These are phyloP conservation scores for Lasius platythorax DNA, from an alignment of 2,888 invertebrate genomes.

Conservation along the genomic window DNA sequence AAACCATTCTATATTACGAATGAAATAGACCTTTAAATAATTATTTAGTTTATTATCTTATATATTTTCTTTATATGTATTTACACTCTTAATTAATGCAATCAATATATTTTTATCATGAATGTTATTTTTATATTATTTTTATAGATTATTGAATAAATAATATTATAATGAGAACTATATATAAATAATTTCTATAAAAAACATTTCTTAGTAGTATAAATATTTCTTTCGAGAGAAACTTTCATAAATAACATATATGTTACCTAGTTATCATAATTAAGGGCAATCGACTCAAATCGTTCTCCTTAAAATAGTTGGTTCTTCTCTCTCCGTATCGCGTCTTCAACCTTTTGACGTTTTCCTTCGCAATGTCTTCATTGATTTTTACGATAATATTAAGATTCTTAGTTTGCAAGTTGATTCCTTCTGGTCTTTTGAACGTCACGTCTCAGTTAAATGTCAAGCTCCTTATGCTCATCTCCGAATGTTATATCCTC, in stretches of 20 bases:
- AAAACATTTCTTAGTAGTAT: neutral
- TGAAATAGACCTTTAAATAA: neutral
- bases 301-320: no score
- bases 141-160: neutral
- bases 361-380: no score
- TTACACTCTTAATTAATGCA: neutral
- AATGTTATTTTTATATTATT: neutral
- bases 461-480: no score
- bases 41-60: constrained; percentile 3
- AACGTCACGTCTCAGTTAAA: no score
- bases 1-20: no score
- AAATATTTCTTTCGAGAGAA: neutral
- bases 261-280: neutral
- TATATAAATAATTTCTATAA: neutral
- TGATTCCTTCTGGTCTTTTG: no score
- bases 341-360: no score
- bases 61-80: neutral
- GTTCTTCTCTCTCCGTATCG: no score
- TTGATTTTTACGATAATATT: no score
- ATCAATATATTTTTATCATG: neutral
- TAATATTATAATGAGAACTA: neutral
- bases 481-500: no score
- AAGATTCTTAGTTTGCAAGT: no score
- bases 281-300: neutral
- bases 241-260: constrained; percentile 5